A percentile compares a stretch with the other conserved stretches of the same genome.
These are phyloP conservation scores for Danaus plexippus DNA, from an alignment of 1,140 invertebrate genomes.

Conservation along the genomic window DNA sequence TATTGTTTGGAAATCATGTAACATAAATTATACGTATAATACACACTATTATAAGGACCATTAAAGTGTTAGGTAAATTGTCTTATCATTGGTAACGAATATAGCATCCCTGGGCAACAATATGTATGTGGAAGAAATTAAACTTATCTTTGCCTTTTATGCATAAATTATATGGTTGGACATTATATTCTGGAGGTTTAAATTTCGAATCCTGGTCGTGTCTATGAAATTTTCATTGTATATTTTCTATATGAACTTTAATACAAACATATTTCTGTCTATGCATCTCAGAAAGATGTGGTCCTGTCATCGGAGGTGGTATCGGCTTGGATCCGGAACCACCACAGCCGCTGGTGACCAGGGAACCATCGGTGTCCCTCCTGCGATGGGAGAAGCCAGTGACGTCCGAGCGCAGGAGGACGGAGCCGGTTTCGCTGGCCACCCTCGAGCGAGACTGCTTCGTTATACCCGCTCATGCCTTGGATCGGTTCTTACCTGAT, in stretches of 20 bases:
- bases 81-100: slow-evolving; percentile 1
- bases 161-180: background rate
- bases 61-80: no score
- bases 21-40: no score
- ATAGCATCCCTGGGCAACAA: background rate
- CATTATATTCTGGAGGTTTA: no score
- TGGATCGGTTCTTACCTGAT: slow-evolving; percentile 87
- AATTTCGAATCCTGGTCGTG: no score
- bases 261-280: no score
- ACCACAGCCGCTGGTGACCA: slow-evolving; percentile 58
- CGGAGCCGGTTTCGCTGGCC: slow-evolving; percentile 81
- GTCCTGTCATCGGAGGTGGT: slow-evolving; percentile 59
- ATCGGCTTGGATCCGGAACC: slow-evolving; percentile 56
- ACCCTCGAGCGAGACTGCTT: slow-evolving; percentile 89
- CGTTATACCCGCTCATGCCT: slow-evolving; percentile 88
- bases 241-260: no score
- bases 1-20: no score
- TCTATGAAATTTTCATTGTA: no score
- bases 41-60: no score
- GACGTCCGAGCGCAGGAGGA: slow-evolving; percentile 49
- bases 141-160: background rate
- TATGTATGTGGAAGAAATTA: slow-evolving; percentile 2
- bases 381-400: slow-evolving; percentile 60
- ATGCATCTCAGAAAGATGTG: slow-evolving; percentile 62
- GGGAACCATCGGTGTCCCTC: slow-evolving; percentile 59